phyloP scores from a whole-genome alignment of 2,888 invertebrate genomes.

The Drosophila austrosaltans region DNA sequence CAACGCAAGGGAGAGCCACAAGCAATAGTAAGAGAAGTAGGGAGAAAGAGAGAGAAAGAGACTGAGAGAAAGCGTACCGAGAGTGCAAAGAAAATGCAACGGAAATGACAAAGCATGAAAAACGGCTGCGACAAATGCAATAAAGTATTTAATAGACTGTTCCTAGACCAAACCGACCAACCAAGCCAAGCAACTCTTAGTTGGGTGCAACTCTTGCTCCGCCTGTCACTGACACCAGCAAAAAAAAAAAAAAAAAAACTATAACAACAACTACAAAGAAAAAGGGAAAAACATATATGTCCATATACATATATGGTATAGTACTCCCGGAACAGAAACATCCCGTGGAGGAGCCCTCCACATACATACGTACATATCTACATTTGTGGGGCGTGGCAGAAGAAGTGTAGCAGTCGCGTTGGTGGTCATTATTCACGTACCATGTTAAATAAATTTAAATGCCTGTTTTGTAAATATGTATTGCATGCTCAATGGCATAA shows the following conservation, averaged over 20 bases:
- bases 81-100: slow-evolving; percentile 72
- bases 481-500: slow-evolving; percentile 63
- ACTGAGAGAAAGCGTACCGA: slow-evolving; percentile 45
- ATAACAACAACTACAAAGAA: not conserved
- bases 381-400: slow-evolving; percentile 57
- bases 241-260: slow-evolving; percentile 26
- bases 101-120: slow-evolving; percentile 78
- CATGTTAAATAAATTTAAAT: slow-evolving; percentile 78
- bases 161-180: slow-evolving; percentile 52
- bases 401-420: slow-evolving; percentile 43
- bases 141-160: slow-evolving; percentile 82
- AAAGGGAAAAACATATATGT: slow-evolving; percentile 25
- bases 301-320: not conserved
- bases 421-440: slow-evolving; percentile 77
- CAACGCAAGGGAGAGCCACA: slow-evolving; percentile 8
- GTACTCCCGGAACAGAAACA: slow-evolving; percentile 41
- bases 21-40: not conserved
- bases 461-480: slow-evolving; percentile 79
- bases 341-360: slow-evolving; percentile 9
- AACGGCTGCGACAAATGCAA: slow-evolving; percentile 81
- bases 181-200: slow-evolving; percentile 24
- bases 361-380: slow-evolving; percentile 22
- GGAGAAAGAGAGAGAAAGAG: slow-evolving; percentile 8
- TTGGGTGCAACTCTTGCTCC: slow-evolving; percentile 42
- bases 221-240: slow-evolving; percentile 71